Conservation (phyloP, 2,888 invertebrate species). For the Euproctis similis region DNA sequence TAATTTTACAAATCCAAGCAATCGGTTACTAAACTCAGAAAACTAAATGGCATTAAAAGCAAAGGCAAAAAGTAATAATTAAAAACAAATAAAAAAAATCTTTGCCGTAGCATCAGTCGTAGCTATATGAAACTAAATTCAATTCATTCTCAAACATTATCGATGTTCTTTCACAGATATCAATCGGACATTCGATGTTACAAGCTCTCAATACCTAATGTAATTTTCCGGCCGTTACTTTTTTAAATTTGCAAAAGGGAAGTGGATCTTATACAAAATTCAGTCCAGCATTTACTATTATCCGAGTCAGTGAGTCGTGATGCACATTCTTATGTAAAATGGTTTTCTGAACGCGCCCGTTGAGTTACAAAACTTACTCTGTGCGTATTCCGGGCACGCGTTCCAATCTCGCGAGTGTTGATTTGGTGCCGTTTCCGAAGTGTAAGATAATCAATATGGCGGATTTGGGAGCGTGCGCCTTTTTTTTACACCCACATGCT, state of each 20-base stretch:
- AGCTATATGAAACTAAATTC: no score
- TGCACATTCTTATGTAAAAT: slow-evolving; percentile 65
- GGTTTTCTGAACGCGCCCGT: slow-evolving; percentile 32
- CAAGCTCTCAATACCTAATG: slow-evolving; percentile 26
- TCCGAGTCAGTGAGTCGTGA: slow-evolving; percentile 58
- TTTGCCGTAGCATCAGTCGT: no score
- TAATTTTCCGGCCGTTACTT: slow-evolving; percentile 47
- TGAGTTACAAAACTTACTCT: slow-evolving; percentile 26
- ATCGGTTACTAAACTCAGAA: no score
- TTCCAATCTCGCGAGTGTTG: slow-evolving; percentile 55
- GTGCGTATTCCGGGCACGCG: slow-evolving; percentile 62
- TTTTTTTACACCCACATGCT: slow-evolving; percentile 18
- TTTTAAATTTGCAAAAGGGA: slow-evolving; percentile 33
- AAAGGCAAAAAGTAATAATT: no score
- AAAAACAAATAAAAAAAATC: no score
- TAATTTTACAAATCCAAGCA: no score
- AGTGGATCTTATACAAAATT: slow-evolving; percentile 41
- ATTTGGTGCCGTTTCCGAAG: slow-evolving; percentile 47
- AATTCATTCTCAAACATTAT: no score
- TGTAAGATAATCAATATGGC: slow-evolving; percentile 49
- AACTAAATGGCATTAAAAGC: no score
- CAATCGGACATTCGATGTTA: slow-evolving; percentile 13
- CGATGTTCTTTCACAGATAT: no score
- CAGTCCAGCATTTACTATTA: slow-evolving; percentile 54
- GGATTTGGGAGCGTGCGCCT: slow-evolving; percentile 27